These are phyloP conservation scores for Sternotherus odoratus DNA, from an alignment of 2,797 vertebrate species.

Conservation along the genomic window DNA sequence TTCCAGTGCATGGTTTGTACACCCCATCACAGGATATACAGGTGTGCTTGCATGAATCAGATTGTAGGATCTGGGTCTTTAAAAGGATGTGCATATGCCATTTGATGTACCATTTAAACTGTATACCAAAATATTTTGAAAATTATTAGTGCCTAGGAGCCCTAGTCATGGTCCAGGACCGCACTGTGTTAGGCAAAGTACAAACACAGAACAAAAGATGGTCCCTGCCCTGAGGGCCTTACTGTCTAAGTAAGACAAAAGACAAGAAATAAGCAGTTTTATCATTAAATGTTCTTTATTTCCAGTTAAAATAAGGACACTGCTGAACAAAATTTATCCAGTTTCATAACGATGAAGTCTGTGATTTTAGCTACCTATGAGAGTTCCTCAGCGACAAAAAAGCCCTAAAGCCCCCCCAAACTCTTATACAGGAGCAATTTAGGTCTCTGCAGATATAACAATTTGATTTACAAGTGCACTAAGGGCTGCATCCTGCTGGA, in stretches of 20 bases:
- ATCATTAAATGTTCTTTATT: conserved; percentile 15
- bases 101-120: background rate
- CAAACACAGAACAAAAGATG: background rate
- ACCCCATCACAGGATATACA: background rate
- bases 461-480: conserved; percentile 72
- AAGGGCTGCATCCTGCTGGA: conserved; percentile 71
- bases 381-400: conserved; percentile 49
- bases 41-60: background rate
- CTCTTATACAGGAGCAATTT: conserved; percentile 61
- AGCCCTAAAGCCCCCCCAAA: conserved; percentile 40
- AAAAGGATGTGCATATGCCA: background rate
- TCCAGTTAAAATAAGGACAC: conserved; percentile 21
- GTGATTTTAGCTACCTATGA: conserved; percentile 18
- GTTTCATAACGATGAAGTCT: conserved; percentile 6
- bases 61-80: background rate
- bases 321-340: background rate
- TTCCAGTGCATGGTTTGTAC: background rate
- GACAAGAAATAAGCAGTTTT: background rate
- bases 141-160: background rate
- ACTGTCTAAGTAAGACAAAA: background rate
- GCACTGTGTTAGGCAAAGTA: background rate
- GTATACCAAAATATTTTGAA: background rate
- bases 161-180: background rate
- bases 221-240: background rate
- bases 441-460: conserved; percentile 71